Evolutionary conservation across 2,113 vertebrate genomes (phyloP), one percentile per base, ranked within the genome.

Genomic region (Peucedramus taeniatus): DNA sequence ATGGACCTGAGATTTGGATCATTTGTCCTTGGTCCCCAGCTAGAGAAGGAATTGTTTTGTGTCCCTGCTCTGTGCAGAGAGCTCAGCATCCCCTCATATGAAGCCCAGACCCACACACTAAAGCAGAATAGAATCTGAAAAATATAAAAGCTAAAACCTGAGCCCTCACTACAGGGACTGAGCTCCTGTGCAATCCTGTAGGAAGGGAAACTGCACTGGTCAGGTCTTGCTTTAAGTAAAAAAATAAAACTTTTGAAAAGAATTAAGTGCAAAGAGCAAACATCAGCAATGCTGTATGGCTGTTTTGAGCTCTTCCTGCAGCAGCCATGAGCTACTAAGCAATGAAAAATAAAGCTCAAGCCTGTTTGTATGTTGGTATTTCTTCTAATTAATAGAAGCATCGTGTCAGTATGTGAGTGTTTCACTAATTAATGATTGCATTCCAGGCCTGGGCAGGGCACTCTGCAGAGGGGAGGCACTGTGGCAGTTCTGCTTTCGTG

Each of bases 221-320:
- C 33, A 19, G 24, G 21, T 19, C 45, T 3, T 44, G n/a, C 31
- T 18, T 2, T 15, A 4, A 37, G 33, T 44, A 6, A 56, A 61
- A 14, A 5, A n/a, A 31, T 5, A 10, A 33, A 65, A 63, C 3
- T n/a, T 50, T 9, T 49, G 6, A 44, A 70, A 49, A 33, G 13
- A 49, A 0, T 26, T 26, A 16, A 54, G 3, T 51, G 49, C 23
- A 44, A 80, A 30, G 31, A n/a, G 31, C 42, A 66, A 66, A 21
- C 6, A 5, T 14, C 49, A 56, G 3, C 0, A 0, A 11, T 11
- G 8, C 51, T 70, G 40, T 12, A 1, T 30, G 81, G 39, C 28
- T 83, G 33, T 13, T 37, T 1, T 0, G 35, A 7, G 57, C 65
- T 86, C 63, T 33, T 59, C 33, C 49, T 83, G 57, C 40, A 83